Evolutionary conservation across 2,888 invertebrate genomes (phyloP).

Genomic region (Drosophila borealis): DNA sequence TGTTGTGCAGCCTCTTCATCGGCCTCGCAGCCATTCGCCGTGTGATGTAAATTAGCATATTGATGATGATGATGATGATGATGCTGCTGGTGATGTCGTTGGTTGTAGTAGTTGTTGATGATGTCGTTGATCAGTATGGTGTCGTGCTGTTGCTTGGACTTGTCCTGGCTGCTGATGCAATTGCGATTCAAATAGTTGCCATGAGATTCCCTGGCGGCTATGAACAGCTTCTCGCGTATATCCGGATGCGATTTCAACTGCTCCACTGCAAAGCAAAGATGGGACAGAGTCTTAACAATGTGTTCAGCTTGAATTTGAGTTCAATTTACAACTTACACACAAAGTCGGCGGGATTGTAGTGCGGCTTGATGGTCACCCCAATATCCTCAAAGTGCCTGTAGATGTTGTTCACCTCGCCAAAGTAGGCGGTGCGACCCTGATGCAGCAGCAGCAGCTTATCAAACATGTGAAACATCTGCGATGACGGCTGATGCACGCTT

Average conservation of each 20-base stretch:
- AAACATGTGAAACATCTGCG: constrained; percentile 93
- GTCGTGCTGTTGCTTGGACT: constrained; percentile 66
- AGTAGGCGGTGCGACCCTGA: constrained; percentile 91
- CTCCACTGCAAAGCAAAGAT: constrained; percentile 86
- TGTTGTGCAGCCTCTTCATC: constrained; percentile 86
- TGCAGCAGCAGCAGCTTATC: constrained; percentile 90
- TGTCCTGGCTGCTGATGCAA: constrained; percentile 62
- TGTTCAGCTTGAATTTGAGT: neutral
- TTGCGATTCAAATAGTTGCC: constrained; percentile 84
- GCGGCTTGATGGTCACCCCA: constrained; percentile 89
- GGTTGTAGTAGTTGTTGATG: constrained; percentile 79
- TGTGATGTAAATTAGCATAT: constrained; percentile 64
- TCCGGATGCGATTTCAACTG: constrained; percentile 90
- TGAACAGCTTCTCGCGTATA: constrained; percentile 88
- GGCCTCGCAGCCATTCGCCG: constrained; percentile 59
- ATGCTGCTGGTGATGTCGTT: constrained; percentile 49
- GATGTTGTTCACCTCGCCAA: constrained; percentile 90
- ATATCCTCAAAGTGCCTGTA: constrained; percentile 90
- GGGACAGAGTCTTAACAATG: no score
- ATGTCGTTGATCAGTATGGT: constrained; percentile 81
- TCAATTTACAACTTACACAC: constrained; percentile 87
- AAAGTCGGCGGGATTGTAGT: constrained; percentile 94
- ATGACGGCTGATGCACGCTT: constrained; percentile 93
- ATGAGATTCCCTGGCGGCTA: constrained; percentile 88
- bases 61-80: constrained; percentile 52